These are phyloP conservation scores for Microcebus jonahi DNA, from an alignment of 2,113 vertebrate genomes.

Conservation along the genomic window DNA sequence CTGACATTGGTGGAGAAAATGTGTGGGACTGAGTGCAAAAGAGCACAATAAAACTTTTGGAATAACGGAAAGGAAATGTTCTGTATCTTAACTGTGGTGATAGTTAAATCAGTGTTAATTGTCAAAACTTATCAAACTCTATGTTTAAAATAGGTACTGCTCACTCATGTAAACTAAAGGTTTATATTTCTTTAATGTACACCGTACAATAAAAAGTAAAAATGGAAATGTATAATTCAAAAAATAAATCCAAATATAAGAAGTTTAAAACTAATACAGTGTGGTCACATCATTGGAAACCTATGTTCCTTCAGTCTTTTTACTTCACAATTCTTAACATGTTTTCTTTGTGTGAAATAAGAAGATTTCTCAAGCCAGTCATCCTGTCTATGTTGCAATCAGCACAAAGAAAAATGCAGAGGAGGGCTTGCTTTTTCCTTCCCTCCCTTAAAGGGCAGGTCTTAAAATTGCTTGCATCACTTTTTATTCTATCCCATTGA, in stretches of 20 bases:
- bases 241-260: slow-evolving; percentile 3
- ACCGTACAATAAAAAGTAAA: not conserved
- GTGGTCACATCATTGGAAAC: not conserved
- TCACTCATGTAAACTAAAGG: not conserved
- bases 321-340: not conserved
- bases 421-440: not conserved
- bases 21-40: not conserved
- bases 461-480: not conserved
- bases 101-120: not conserved
- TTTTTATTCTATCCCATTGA: not conserved
- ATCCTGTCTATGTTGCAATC: not conserved
- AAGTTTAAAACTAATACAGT: not conserved
- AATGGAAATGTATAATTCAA: not conserved
- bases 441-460: not conserved
- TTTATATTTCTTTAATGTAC: too few relatives aligned
- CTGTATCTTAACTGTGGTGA: not conserved
- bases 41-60: not conserved
- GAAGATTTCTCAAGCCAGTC: not conserved
- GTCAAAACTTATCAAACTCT: not conserved
- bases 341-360: not conserved
- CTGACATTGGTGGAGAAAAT: not conserved
- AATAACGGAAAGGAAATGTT: too few relatives aligned
- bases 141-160: not conserved
- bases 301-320: not conserved
- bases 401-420: not conserved